phyloP scores from a whole-genome alignment of 2,797 vertebrate genomes.

The Anas bahamensis region DNA sequence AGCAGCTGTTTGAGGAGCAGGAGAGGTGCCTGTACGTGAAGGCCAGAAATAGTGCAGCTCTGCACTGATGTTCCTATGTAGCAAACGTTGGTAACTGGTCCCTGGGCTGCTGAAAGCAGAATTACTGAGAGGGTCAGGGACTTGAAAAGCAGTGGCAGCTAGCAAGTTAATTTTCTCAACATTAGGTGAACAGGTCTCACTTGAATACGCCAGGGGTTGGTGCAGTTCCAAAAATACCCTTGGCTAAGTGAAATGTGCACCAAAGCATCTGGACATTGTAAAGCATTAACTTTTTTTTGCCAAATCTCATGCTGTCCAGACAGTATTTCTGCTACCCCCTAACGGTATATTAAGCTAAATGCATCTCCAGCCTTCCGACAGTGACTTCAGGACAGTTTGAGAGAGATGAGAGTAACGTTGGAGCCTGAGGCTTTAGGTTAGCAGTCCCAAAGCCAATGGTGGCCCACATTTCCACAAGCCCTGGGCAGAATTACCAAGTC shows the following conservation, averaged over 20 bases:
- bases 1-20: not conserved
- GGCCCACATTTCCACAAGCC: conserved; percentile 55
- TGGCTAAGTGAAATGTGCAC: not conserved
- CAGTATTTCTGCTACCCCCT: conserved; percentile 51
- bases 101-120: not conserved
- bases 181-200: not conserved
- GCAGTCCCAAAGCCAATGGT: conserved; percentile 63
- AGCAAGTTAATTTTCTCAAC: not conserved
- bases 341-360: conserved; percentile 12
- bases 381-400: not conserved
- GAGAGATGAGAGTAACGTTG: not conserved
- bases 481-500: conserved; percentile 47
- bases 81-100: not conserved
- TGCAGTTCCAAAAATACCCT: not conserved
- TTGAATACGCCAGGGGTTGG: conserved; percentile 1
- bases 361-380: not conserved
- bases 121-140: not conserved
- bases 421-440: conserved; percentile 68
- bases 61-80: not conserved
- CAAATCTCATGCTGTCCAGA: conserved; percentile 1
- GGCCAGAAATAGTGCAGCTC: not conserved
- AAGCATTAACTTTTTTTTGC: not conserved
- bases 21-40: not conserved
- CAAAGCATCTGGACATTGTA: not conserved
- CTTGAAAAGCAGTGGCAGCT: conserved; percentile 26